Evolutionary conservation across 2,113 vertebrate species (phyloP).

Genomic region (Dromiciops gliroides): DNA sequence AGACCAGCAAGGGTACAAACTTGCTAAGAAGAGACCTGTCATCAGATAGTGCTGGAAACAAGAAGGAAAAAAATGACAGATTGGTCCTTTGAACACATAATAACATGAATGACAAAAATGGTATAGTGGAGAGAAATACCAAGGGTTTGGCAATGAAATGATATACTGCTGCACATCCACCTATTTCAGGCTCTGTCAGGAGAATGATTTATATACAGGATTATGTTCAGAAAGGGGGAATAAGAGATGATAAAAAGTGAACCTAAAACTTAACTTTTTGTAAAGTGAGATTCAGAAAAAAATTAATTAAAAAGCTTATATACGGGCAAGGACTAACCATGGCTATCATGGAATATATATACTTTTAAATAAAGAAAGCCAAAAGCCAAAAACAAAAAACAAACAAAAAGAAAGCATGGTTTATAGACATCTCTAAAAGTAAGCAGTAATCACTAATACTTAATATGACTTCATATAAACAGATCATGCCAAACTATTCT

Average conservation of each 20-base stretch:
- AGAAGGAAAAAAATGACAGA: not conserved
- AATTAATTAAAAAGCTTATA: not conserved
- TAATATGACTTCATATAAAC: not conserved
- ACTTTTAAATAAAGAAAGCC: no score
- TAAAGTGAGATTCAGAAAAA: not conserved
- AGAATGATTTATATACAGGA: not conserved
- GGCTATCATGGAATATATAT: not conserved
- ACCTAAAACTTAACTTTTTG: not conserved
- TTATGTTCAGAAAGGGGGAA: not conserved
- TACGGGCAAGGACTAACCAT: not conserved
- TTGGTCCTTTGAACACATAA: not conserved
- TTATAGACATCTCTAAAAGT: not conserved
- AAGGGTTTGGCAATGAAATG: not conserved
- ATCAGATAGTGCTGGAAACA: not conserved
- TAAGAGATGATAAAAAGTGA: constrained; percentile 7
- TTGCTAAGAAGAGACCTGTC: not conserved
- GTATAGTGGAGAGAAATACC: not conserved
- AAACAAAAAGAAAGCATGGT: no score
- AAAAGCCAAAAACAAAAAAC: no score
- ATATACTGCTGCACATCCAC: not conserved
- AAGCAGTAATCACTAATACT: not conserved
- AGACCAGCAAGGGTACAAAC: not conserved
- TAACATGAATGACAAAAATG: not conserved
- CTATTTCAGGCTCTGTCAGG: not conserved
- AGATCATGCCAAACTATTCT: not conserved